Base-by-base conservation (phyloP, 2,797 vertebrate species). In the Natrix natrix region DNA sequence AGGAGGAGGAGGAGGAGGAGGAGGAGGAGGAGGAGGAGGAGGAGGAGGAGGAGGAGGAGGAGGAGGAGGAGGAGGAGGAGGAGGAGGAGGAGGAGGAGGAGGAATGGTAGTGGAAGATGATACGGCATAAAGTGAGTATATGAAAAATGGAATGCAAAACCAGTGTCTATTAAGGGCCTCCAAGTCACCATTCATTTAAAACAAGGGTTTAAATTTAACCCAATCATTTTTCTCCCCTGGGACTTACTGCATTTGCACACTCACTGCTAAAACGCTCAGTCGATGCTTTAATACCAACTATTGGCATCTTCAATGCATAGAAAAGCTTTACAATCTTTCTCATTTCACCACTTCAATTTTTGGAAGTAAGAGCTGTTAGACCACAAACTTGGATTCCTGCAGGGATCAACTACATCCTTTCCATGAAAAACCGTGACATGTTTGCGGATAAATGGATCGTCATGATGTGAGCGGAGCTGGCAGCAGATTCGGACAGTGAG, bases 171-270 rank as follows among this genome's bases (percentile, higher is more conserved):
- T 0, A 10, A 95, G 54, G 52, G 28, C 88, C 92, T 83, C 17
- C 48, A 90, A 8, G 78, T 11, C 54, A 22, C 66, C 66, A 86
- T 12, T 89, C 93, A 48, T 94, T 95, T 66, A 86, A 94, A 63
- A 96, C 95, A 92, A 92, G 90, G 93, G 93, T 94, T 22, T 43
- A 22, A 78, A 43, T 43, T 78, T 54, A 54, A 28, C 52, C 52
- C 52, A 20, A 48, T 24, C 43, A 16, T 86, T 94, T 95, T 92
- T 95, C 96, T 95, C 96, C 92, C 63, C 91, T 88, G 96, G 94
- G 48, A 54, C 92, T 91, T 91, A 92, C 92, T 60, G 43, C 92
- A 89, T 93, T 94, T 96, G 95, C 94, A 91, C 88, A 89, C 93
- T 78, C 74, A 11, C 20, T 43, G 74, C 74, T 22, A 78, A 78